phyloP scores from a whole-genome alignment of 1,140 invertebrate species.

The Pararge aegeria region DNA sequence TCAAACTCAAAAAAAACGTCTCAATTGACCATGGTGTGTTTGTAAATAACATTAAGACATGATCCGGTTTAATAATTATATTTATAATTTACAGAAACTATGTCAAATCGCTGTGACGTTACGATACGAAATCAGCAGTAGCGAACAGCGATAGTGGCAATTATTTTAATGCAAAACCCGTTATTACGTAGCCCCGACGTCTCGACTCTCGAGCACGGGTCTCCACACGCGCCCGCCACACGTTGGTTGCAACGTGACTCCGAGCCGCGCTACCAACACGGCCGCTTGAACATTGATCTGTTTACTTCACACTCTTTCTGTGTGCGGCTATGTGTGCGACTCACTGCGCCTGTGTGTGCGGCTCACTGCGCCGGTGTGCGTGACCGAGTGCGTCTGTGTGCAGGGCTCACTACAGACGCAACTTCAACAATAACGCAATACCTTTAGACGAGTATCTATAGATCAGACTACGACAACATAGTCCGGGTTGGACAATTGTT shows the following conservation, averaged over 20 bases:
- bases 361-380: constrained; percentile 21
- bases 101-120: background rate
- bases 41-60: background rate
- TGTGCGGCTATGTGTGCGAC: constrained; percentile 35
- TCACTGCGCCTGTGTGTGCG: constrained; percentile 33
- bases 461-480: background rate
- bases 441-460: background rate
- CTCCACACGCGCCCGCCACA: constrained; percentile 55
- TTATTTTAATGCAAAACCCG: constrained; percentile 31
- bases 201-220: constrained; percentile 45
- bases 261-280: constrained; percentile 50
- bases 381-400: background rate
- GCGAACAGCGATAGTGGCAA: constrained; percentile 3
- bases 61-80: background rate
- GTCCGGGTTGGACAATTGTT: background rate
- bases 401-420: background rate
- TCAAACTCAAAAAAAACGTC: constrained; percentile 2
- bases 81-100: background rate
- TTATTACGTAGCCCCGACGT: constrained; percentile 39
- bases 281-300: constrained; percentile 41
- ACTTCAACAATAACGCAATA: background rate
- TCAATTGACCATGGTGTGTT: too few species aligned
- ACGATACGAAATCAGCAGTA: constrained; percentile 13
- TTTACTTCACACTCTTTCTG: too few species aligned
- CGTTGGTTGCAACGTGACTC: constrained; percentile 75